A percentile compares a stretch with the other conserved stretches of the same genome.
These are phyloP conservation scores for Euproctis similis DNA, from an alignment of 2,888 invertebrate species.

Conservation along the genomic window DNA sequence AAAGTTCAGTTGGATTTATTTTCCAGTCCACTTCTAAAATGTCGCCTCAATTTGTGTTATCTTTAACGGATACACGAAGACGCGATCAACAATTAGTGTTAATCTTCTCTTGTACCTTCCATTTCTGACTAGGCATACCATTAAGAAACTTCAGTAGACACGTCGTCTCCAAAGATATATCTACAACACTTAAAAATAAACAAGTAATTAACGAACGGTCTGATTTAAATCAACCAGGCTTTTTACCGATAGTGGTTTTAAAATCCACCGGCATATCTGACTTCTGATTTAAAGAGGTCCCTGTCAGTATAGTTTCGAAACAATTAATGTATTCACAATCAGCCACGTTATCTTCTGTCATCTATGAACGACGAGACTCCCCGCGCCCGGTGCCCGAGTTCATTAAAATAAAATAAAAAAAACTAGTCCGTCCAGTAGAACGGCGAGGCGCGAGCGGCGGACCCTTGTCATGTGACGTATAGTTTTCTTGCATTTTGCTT, in stretches of 20 bases:
- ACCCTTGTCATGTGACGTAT: too few relatives aligned
- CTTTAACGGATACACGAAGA: too few relatives aligned
- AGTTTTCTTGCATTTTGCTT: too few relatives aligned
- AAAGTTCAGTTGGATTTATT: too few relatives aligned
- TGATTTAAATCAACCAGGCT: background rate
- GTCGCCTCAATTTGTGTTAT: too few relatives aligned
- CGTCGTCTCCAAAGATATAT: background rate
- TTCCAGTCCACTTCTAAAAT: too few relatives aligned
- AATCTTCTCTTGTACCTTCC: background rate
- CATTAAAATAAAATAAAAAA: constrained; percentile 40
- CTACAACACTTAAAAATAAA: constrained; percentile 1
- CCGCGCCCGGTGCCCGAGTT: constrained; percentile 30
- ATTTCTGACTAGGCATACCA: background rate
- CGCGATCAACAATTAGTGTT: too few relatives aligned
- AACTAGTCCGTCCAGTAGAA: constrained; percentile 43
- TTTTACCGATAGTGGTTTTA: constrained; percentile 6
- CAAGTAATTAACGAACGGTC: background rate
- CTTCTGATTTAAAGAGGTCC: constrained; percentile 9
- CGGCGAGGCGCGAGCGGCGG: too few relatives aligned
- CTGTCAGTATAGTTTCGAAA: constrained; percentile 20
- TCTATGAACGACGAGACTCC: constrained; percentile 43
- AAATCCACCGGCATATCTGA: constrained; percentile 1
- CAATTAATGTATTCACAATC: constrained; percentile 38
- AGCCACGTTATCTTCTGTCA: constrained; percentile 53
- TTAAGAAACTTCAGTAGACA: background rate